phyloP scores from a whole-genome alignment of 2,113 vertebrate species.

The Barnardius zonarius region DNA sequence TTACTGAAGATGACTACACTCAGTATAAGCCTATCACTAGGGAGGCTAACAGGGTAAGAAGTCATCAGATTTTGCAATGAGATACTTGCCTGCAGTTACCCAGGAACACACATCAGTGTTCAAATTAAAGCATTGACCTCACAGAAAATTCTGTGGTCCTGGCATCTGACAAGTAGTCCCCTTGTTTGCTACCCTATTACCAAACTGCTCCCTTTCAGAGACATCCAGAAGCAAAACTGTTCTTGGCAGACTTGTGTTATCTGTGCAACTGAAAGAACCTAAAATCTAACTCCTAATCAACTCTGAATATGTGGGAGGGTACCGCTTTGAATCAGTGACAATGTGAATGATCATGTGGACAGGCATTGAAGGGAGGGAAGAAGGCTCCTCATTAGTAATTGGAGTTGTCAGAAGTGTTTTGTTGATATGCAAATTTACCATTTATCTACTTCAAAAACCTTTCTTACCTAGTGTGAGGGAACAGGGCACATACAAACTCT shows the following conservation, averaged over 20 bases:
- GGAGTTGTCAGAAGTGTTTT: conserved; percentile 8
- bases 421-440: neutral
- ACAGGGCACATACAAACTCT: neutral
- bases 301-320: conserved; percentile 19
- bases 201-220: neutral
- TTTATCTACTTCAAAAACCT: neutral
- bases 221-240: neutral
- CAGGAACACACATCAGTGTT: neutral
- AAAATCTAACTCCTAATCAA: neutral
- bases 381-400: conserved; percentile 1
- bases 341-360: conserved; percentile 6
- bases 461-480: neutral
- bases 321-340: neutral
- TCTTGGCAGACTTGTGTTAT: neutral
- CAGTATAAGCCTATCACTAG: neutral
- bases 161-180: neutral
- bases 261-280: neutral
- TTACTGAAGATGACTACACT: neutral
- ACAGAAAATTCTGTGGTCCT: neutral
- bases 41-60: neutral
- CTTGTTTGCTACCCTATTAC: neutral
- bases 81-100: neutral
- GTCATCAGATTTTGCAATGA: neutral
- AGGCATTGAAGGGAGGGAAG: neutral
- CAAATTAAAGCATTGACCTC: neutral